Evolutionary conservation across 2,888 invertebrate genomes (phyloP).

Genomic region (Pimpla rufipes): DNA sequence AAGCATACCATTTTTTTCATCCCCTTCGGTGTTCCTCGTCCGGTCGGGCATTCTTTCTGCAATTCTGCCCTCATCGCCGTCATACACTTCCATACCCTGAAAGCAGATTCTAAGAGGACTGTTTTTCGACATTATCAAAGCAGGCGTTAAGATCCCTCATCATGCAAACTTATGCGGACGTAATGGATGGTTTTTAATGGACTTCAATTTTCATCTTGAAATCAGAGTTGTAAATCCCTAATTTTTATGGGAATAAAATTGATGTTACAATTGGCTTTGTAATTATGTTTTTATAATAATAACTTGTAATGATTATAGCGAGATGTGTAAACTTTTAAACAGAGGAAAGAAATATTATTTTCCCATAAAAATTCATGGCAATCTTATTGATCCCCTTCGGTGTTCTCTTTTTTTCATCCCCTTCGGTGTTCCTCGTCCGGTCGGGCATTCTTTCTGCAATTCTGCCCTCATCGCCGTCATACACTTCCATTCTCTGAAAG

Average conservation of each 20-base stretch:
- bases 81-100: background rate
- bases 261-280: no score
- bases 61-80: background rate
- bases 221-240: no score
- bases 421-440: background rate
- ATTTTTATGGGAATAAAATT: no score
- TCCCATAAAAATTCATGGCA: no score
- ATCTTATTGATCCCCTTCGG: no score
- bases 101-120: background rate
- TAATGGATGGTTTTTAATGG: background rate
- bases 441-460: background rate
- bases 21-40: background rate
- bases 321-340: no score
- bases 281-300: no score
- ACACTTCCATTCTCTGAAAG: background rate
- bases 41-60: background rate
- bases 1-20: background rate
- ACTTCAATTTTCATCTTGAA: background rate
- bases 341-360: no score
- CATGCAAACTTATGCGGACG: background rate
- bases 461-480: background rate
- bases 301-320: no score
- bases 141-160: background rate
- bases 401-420: background rate
- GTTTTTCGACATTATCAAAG: constrained; percentile 1